Evolutionary conservation across 2,888 invertebrate genomes (phyloP), one percentile per base, ranked within the genome.

Genomic region (Stenodema calcarata): DNA sequence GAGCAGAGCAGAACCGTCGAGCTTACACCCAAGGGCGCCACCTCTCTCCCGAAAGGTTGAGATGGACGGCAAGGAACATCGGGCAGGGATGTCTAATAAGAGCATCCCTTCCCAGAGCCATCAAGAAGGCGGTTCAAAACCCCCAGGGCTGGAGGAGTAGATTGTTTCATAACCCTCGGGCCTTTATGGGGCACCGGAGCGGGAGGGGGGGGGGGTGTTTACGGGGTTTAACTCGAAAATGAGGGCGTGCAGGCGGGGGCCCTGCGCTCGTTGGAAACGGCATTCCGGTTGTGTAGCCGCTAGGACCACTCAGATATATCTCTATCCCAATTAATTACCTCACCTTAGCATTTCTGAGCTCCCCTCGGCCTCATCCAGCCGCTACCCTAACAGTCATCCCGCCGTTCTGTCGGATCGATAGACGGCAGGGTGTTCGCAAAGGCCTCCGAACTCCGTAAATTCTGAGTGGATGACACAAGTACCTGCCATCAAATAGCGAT

Each of bases 281-380:
- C 62, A 62, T 62, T 62, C 62, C 23, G 9, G 62, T 1, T 9
- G 62, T 62, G 62, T 62, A 62, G 62, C 62, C 62, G 62, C 23
- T 62, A 62, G 62, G 62, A 62, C 62, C 62, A 62, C 62, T 62
- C 62, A 62, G 62, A 62, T 62, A 62, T 62, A 62, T 62, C 62
- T 62, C 62, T 62, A 62, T 62, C 62, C 27, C 62, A 62, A 62
- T 62, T 62, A 62, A 62, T 62, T 62, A 62, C 62, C 62, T 62
- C 62, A 23, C 62, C 62, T 62, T 62, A 62, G 62, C 62, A 62
- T 62, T 62, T 62, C 62, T 23, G 23, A 62, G 62, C 18, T 23
- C 18, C 62, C 18, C 62, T 23, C 23, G 9, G 9, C 62, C 62
- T n/a, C 23, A 11, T 27, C 11, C 12, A 7, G 7, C 35, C n/a